Evolutionary conservation across 2,888 invertebrate genomes (phyloP).

Genomic region (Nebria brevicollis): DNA sequence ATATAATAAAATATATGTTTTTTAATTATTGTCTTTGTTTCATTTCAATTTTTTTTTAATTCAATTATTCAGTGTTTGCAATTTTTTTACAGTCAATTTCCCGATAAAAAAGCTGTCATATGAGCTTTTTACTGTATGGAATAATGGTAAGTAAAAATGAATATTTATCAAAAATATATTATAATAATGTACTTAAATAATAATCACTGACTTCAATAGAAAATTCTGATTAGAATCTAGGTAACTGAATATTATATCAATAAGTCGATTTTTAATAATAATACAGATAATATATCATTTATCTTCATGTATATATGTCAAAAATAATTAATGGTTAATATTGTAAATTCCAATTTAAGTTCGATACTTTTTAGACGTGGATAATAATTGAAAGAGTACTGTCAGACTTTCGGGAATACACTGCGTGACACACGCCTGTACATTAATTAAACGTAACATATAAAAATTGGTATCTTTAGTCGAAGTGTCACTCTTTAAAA

Average conservation of each 20-base stretch:
- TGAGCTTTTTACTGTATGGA: no score
- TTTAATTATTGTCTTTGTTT: constrained; percentile 1
- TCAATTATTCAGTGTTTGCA: no score
- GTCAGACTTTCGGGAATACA: neutral
- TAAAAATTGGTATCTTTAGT: neutral
- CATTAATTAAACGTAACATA: neutral
- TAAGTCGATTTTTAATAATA: no score
- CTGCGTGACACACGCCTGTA: neutral
- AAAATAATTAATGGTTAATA: neutral
- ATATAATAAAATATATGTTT: neutral
- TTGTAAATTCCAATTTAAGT: neutral
- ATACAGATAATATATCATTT: no score
- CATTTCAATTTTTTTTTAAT: neutral
- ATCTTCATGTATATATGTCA: neutral
- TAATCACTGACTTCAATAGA: no score
- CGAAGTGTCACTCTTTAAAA: neutral
- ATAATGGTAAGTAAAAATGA: no score
- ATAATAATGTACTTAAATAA: no score
- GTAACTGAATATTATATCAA: no score
- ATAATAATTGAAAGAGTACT: neutral
- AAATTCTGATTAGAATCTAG: no score
- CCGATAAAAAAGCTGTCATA: no score
- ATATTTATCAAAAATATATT: no score
- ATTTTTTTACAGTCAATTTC: no score
- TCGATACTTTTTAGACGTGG: neutral